These are phyloP conservation scores for Gopherus flavomarginatus DNA, from an alignment of 2,113 vertebrate genomes.

Conservation along the genomic window DNA sequence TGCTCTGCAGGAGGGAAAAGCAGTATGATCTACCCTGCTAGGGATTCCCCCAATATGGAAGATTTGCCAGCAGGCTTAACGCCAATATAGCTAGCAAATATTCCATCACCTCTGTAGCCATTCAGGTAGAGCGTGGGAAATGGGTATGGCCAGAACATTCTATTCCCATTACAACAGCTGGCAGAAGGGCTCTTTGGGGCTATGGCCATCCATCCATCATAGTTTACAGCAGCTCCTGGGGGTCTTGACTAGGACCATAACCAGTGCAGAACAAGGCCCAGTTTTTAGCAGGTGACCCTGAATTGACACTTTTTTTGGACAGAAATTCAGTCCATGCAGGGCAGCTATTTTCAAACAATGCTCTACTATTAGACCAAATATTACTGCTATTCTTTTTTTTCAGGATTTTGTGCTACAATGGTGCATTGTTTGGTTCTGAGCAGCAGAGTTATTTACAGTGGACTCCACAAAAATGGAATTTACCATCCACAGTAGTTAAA, in stretches of 20 bases:
- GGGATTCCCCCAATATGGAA: too few species aligned
- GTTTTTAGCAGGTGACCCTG: neutral
- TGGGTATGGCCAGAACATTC: too few species aligned
- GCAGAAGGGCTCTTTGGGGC: neutral
- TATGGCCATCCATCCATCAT: neutral
- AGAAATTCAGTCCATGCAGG: neutral
- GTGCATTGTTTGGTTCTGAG: neutral
- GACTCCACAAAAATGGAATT: neutral
- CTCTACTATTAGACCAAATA: neutral
- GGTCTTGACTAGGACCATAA: neutral
- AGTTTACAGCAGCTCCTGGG: too few species aligned
- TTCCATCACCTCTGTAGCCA: too few species aligned
- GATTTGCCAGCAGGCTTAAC: too few species aligned
- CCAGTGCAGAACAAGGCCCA: neutral
- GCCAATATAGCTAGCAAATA: too few species aligned
- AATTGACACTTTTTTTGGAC: neutral
- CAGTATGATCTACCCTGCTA: neutral
- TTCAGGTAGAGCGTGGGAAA: too few species aligned
- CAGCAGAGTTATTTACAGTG: neutral
- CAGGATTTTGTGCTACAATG: neutral
- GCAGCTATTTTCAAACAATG: neutral
- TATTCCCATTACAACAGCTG: neutral
- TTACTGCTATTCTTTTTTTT: neutral
- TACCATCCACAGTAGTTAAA: neutral
- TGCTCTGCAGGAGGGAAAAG: neutral